These are phyloP conservation scores for Cryptophagus acutangulus DNA, from an alignment of 2,888 invertebrate genomes.

Conservation along the genomic window DNA sequence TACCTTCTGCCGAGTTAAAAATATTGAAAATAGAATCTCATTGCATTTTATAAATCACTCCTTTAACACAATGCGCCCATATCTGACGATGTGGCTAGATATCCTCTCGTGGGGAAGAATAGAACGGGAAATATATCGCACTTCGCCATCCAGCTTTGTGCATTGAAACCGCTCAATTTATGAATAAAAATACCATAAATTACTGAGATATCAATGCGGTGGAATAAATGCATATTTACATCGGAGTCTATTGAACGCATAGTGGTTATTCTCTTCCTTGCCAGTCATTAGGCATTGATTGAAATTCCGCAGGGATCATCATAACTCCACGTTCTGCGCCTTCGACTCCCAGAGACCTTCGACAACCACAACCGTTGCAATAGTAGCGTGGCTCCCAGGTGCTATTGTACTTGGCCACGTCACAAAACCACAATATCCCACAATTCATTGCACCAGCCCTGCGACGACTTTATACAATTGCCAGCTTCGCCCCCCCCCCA, in stretches of 20 bases:
- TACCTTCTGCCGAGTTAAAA: constrained; percentile 35
- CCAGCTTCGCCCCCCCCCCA: too few relatives aligned
- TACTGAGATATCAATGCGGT: constrained; percentile 40
- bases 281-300: constrained; percentile 30
- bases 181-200: constrained; percentile 46
- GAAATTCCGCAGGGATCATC: constrained; percentile 21
- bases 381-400: too few relatives aligned
- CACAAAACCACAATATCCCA: background rate
- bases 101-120: constrained; percentile 39
- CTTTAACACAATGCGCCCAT: constrained; percentile 41
- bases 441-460: background rate
- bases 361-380: constrained; percentile 1
- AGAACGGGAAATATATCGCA: constrained; percentile 37
- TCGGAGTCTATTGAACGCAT: constrained; percentile 27
- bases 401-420: background rate
- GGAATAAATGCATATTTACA: constrained; percentile 44
- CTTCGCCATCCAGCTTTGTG: constrained; percentile 37
- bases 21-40: constrained; percentile 40
- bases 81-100: constrained; percentile 38
- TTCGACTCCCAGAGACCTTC: too few relatives aligned
- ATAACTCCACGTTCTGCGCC: background rate
- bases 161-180: constrained; percentile 42
- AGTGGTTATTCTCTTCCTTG: constrained; percentile 11
- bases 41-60: constrained; percentile 44
- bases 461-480: too few relatives aligned